phyloP scores from a whole-genome alignment of 2,113 vertebrate genomes.

The Sakesphorus luctuosus region DNA sequence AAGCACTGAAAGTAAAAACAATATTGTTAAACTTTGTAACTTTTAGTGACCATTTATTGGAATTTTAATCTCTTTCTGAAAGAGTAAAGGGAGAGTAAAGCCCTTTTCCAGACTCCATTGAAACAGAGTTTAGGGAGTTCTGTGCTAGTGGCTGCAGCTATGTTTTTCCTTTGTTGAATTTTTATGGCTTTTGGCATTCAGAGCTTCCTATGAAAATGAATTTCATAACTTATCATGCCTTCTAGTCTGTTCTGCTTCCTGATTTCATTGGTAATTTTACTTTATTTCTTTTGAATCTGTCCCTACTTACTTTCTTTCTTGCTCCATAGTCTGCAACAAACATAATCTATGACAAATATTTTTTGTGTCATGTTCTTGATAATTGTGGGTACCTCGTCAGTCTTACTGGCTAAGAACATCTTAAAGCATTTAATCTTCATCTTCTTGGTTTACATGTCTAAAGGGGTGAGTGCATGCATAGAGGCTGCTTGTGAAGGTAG shows the following conservation, averaged over 20 bases:
- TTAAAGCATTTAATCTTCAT: background rate
- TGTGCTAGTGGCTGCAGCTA: background rate
- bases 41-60: background rate
- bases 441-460: background rate
- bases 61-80: background rate
- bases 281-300: background rate
- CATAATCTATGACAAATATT: background rate
- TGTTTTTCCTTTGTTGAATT: background rate
- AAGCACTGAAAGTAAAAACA: background rate
- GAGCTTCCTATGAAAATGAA: background rate
- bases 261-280: background rate
- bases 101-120: background rate
- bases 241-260: background rate
- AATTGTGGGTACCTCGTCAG: background rate
- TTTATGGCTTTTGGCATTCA: background rate
- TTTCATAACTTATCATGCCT: background rate
- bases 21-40: background rate
- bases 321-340: background rate
- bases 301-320: background rate
- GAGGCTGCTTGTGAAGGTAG: background rate
- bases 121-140: background rate
- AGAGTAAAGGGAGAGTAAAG: background rate
- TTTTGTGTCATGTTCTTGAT: background rate
- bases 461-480: background rate
- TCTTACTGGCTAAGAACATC: background rate